Percentiles rank a stretch among this genome's conserved stretches.
Evolutionary conservation across 2,113 vertebrate genomes (phyloP).

Genomic region (Vidua chalybeata): DNA sequence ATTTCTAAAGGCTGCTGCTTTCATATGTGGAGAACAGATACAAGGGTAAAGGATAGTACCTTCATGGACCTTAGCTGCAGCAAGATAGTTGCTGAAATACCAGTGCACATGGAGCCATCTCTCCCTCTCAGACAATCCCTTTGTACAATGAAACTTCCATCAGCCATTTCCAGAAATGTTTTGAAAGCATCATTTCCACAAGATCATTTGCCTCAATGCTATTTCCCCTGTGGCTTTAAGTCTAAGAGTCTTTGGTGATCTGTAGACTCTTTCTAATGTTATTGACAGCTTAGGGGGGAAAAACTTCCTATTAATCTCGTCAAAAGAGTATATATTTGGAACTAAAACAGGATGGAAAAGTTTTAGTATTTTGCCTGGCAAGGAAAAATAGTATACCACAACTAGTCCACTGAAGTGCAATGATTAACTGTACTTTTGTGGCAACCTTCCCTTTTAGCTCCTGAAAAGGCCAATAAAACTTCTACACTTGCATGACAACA

Average conservation of each 20-base stretch:
- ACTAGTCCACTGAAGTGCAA: background rate
- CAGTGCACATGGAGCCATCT: background rate
- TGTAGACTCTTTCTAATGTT: background rate
- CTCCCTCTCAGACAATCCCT: background rate
- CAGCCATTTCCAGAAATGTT: background rate
- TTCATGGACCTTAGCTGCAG: background rate
- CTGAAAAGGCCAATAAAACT: background rate
- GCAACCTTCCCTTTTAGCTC: background rate
- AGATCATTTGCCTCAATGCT: background rate
- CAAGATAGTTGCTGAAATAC: background rate
- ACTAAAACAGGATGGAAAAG: background rate
- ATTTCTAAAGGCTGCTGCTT: background rate
- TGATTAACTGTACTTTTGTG: background rate
- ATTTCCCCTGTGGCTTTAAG: background rate
- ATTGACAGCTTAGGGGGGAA: background rate
- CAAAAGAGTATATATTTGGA: background rate
- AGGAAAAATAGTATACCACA: background rate
- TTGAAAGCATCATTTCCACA: background rate
- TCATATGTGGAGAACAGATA: background rate
- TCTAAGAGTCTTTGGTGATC: background rate
- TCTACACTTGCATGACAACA: background rate
- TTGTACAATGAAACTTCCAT: background rate
- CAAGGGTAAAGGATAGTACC: background rate
- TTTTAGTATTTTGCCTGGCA: background rate
- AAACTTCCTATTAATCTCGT: fast-evolving